These are phyloP conservation scores for Nestor notabilis DNA, from an alignment of 2,113 vertebrate genomes.

Conservation along the genomic window DNA sequence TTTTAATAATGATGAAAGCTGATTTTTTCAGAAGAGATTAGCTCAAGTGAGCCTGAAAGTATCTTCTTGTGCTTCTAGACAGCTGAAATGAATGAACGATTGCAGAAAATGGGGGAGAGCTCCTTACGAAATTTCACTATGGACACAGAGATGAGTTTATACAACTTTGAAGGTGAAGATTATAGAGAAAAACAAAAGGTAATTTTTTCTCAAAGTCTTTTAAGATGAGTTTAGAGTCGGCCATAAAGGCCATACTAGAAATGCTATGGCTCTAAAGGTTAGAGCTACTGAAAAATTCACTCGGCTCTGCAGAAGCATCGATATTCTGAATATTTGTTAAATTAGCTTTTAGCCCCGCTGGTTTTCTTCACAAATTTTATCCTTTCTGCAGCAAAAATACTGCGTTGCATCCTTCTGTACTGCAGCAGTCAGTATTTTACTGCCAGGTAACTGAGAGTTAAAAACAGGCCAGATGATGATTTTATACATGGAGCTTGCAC, in stretches of 20 bases:
- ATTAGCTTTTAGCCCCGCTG: background rate
- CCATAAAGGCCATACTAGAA: background rate
- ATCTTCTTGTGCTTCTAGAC: constrained; percentile 73
- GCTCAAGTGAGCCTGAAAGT: background rate
- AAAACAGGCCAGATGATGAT: background rate
- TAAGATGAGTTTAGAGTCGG: background rate
- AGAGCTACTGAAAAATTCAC: background rate
- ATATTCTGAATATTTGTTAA: background rate
- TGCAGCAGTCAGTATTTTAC: background rate
- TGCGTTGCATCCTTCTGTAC: background rate
- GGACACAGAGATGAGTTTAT: constrained; percentile 89
- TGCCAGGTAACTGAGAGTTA: accelerated
- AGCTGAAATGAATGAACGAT: constrained; percentile 88
- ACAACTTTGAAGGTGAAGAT: constrained; percentile 93
- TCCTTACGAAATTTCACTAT: constrained; percentile 88
- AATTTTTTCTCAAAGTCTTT: background rate
- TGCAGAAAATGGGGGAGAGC: constrained; percentile 88
- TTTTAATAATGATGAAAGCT: background rate
- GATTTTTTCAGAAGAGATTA: background rate
- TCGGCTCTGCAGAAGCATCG: background rate
- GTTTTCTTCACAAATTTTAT: background rate
- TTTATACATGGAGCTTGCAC: background rate
- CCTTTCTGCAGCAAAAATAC: background rate
- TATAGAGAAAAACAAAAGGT: constrained; percentile 93
- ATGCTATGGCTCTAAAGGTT: background rate